These are phyloP conservation scores for Ranitomeya imitator DNA, from an alignment of 2,113 vertebrate genomes.

Conservation along the genomic window DNA sequence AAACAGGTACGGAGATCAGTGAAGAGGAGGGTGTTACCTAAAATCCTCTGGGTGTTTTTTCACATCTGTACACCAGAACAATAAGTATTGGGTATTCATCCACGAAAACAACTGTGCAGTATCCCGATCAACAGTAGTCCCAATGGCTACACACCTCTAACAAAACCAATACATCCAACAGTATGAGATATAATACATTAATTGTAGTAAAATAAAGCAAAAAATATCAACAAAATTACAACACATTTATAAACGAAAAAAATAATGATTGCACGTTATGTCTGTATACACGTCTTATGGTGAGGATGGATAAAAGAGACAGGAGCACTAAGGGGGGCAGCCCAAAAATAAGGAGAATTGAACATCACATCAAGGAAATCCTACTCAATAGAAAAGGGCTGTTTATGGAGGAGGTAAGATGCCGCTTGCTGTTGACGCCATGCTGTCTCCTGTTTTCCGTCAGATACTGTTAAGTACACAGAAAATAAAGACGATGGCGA, in stretches of 20 bases:
- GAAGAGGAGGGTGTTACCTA: too few relatives aligned
- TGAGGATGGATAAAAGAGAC: neutral
- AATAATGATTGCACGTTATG: too few relatives aligned
- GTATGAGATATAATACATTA: neutral
- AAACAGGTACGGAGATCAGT: too few relatives aligned
- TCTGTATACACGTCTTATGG: neutral
- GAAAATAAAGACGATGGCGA: neutral
- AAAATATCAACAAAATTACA: neutral
- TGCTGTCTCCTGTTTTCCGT: neutral
- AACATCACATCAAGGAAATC: neutral
- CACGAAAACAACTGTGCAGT: neutral
- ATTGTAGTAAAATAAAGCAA: neutral
- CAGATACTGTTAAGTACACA: neutral
- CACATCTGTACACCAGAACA: too few relatives aligned
- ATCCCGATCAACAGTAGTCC: neutral
- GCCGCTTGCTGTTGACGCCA: neutral
- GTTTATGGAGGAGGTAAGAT: neutral
- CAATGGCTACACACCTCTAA: neutral
- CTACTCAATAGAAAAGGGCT: neutral
- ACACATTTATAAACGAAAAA: neutral
- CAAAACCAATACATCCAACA: neutral
- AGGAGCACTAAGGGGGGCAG: neutral
- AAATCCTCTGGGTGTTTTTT: too few relatives aligned
- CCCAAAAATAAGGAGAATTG: neutral
- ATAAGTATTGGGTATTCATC: too few relatives aligned